Evolutionary conservation across 2,888 invertebrate species (phyloP).

Genomic region (Sphecodes monilicornis): DNA sequence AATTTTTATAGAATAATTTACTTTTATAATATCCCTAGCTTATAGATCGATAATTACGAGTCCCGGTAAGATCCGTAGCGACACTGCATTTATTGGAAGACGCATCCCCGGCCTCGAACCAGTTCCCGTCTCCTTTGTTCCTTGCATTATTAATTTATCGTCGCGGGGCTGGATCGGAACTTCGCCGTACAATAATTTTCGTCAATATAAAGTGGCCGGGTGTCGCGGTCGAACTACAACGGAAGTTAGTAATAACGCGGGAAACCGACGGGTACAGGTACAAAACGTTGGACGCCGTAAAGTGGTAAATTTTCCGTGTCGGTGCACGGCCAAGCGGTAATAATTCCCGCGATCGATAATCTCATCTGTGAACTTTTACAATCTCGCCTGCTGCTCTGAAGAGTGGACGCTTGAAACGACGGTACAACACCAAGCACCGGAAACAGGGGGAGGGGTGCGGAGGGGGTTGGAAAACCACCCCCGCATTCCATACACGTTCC

Average conservation of each 20-base stretch:
- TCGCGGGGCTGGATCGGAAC: background rate
- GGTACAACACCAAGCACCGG: slow-evolving; percentile 28
- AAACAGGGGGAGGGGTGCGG: no score
- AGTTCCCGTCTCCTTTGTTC: slow-evolving; percentile 21
- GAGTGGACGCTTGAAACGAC: slow-evolving; percentile 36
- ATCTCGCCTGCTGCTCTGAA: slow-evolving; percentile 35
- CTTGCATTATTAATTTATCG: slow-evolving; percentile 27
- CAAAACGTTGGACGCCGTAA: background rate
- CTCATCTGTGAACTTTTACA: slow-evolving; percentile 64
- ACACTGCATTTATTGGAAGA: background rate
- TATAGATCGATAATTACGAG: slow-evolving; percentile 5
- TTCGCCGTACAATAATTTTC: slow-evolving; percentile 28
- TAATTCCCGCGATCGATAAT: slow-evolving; percentile 57
- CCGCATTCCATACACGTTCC: slow-evolving; percentile 79
- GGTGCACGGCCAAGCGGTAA: slow-evolving; percentile 24
- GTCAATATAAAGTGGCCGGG: slow-evolving; percentile 16
- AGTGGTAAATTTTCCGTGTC: slow-evolving; percentile 29
- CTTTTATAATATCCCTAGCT: no score
- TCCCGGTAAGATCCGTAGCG: background rate
- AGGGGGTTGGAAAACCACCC: slow-evolving; percentile 25
- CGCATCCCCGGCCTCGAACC: background rate
- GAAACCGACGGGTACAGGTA: slow-evolving; percentile 1
- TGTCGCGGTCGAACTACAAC: slow-evolving; percentile 1
- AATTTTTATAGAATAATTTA: no score
- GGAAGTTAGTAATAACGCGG: slow-evolving; percentile 17